Conservation (phyloP, 2,797 vertebrate species). For the Botia almorhae region DNA sequence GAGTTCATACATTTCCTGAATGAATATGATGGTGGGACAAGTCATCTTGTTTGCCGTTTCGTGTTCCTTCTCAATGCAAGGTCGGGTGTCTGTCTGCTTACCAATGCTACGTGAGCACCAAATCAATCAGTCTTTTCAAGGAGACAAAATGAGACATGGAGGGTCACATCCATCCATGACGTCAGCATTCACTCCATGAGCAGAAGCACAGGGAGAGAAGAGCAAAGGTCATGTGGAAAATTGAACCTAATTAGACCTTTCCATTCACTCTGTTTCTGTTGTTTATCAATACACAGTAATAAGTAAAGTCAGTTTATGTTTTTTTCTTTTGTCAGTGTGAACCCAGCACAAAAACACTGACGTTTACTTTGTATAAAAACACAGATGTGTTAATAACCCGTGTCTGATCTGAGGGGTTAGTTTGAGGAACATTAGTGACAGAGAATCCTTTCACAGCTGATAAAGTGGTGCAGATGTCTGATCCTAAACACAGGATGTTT, state of each 20-base stretch:
- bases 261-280: conserved; percentile 6
- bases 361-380: no score
- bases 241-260: conserved; percentile 73
- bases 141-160: conserved; percentile 49
- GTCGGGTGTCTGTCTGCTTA: conserved; percentile 55
- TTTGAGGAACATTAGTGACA: no score
- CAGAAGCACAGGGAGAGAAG: conserved; percentile 71
- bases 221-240: conserved; percentile 77
- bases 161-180: conserved; percentile 48
- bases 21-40: conserved; percentile 52
- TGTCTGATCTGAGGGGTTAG: no score
- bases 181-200: conserved; percentile 24
- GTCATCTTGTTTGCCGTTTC: conserved; percentile 34
- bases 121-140: conserved; percentile 63
- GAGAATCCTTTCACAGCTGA: no score
- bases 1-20: conserved; percentile 56
- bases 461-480: no score
- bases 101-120: conserved; percentile 59
- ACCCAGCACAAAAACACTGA: no score
- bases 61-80: conserved; percentile 60
- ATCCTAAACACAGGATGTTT: conserved; percentile 41
- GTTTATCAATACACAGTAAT: no score
- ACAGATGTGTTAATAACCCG: no score
- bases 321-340: no score
- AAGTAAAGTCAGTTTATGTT: no score